Conservation (phyloP, 1,140 invertebrate species). For the honey bee (Apis mellifera) region DNA sequence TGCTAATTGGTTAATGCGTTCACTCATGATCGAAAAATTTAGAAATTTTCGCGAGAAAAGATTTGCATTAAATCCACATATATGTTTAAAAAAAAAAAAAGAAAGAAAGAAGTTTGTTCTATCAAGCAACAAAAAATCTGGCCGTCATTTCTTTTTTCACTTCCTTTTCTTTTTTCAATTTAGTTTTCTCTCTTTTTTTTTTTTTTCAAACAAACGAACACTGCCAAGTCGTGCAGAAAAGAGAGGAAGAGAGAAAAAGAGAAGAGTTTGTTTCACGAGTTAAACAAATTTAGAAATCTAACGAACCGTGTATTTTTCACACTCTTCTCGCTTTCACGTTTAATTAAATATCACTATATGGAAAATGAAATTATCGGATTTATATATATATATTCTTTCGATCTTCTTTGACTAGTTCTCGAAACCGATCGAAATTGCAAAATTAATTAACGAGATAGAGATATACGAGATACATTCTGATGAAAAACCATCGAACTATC, state of each 20-base stretch:
- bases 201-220: not conserved
- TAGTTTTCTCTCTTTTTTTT: no score
- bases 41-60: not conserved
- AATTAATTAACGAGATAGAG: not conserved
- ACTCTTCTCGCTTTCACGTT: not conserved
- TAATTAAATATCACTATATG: not conserved
- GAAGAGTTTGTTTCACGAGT: not conserved
- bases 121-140: no score
- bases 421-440: not conserved
- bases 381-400: not conserved
- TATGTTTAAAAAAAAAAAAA: no score
- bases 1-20: constrained; percentile 25
- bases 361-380: not conserved
- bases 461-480: not conserved
- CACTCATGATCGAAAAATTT: not conserved
- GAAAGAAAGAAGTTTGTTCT: not conserved
- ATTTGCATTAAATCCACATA: not conserved
- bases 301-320: not conserved
- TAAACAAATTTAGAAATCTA: constrained; percentile 15
- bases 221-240: not conserved
- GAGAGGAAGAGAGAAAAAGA: no score
- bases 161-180: not conserved
- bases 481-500: no score
- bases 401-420: not conserved
- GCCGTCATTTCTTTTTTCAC: not conserved